These are phyloP conservation scores for Siniperca scherzeri DNA, from an alignment of 2,797 vertebrate species.

Conservation along the genomic window DNA sequence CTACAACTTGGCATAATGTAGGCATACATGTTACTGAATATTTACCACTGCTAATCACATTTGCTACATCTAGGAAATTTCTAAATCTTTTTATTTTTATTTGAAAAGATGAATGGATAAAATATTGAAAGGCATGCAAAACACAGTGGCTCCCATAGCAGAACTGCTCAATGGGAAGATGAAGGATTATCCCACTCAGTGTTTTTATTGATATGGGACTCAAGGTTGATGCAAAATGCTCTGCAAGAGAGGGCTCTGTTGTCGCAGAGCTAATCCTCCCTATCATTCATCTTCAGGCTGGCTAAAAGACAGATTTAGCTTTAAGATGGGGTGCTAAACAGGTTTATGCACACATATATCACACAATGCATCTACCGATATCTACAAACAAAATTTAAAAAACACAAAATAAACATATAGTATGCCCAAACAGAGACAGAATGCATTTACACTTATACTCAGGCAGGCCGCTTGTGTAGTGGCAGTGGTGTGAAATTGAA, in stretches of 20 bases:
- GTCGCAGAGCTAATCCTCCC: slow-evolving; percentile 34
- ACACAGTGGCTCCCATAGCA: slow-evolving; percentile 21
- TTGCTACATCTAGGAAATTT: slow-evolving; percentile 15
- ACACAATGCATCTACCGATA: slow-evolving; percentile 6
- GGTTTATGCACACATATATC: not conserved
- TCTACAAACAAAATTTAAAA: not conserved
- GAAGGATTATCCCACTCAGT: slow-evolving; percentile 55
- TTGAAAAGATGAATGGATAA: slow-evolving; percentile 16
- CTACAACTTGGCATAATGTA: not conserved
- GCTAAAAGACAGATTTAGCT: slow-evolving; percentile 17
- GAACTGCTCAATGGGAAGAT: slow-evolving; percentile 23
- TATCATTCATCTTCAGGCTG: slow-evolving; percentile 29
- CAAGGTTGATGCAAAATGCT: slow-evolving; percentile 40
- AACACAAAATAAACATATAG: slow-evolving; percentile 2
- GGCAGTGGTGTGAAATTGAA: slow-evolving; percentile 61
- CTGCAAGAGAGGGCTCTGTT: slow-evolving; percentile 21
- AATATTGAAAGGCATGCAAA: slow-evolving; percentile 26
- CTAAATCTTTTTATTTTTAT: slow-evolving; percentile 1
- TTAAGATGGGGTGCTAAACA: slow-evolving; percentile 24
- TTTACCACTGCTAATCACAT: slow-evolving; percentile 8
- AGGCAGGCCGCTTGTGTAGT: slow-evolving; percentile 18
- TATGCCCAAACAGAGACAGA: not conserved
- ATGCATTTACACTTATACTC: slow-evolving; percentile 4
- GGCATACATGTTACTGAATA: slow-evolving; percentile 1
- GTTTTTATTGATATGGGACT: slow-evolving; percentile 59